Evolutionary conservation across 2,888 invertebrate species (phyloP).

Genomic region (Bruchidius siliquastri): DNA sequence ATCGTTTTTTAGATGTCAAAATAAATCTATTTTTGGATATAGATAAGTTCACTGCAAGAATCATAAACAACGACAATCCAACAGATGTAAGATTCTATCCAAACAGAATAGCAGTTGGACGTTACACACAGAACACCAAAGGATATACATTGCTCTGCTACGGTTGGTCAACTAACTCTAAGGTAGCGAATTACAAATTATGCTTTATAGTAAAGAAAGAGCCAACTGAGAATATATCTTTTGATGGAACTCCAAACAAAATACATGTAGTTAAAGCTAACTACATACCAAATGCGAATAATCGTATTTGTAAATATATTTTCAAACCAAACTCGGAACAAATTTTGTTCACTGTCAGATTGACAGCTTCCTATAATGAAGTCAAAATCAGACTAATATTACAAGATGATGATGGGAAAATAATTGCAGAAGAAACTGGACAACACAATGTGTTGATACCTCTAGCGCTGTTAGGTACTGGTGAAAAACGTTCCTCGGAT

Average conservation of each 20-base stretch:
- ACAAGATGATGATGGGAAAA: constrained; percentile 15
- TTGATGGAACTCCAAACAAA: constrained; percentile 6
- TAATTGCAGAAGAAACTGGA: background rate
- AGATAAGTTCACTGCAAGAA: constrained; percentile 30
- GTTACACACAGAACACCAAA: background rate
- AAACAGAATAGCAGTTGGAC: background rate
- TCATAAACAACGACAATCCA: constrained; percentile 39
- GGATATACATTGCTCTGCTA: constrained; percentile 42
- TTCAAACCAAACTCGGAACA: constrained; percentile 7
- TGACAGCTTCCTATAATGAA: constrained; percentile 16
- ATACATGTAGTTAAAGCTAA: constrained; percentile 13
- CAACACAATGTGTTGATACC: constrained; percentile 6
- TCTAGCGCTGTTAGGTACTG: background rate
- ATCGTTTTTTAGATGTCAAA: constrained; percentile 23
- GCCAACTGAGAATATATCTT: constrained; percentile 9
- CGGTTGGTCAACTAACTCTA: constrained; percentile 29
- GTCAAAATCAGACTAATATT: constrained; percentile 20
- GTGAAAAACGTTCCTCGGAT: background rate
- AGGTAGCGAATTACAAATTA: constrained; percentile 31
- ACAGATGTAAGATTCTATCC: constrained; percentile 26
- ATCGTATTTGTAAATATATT: constrained; percentile 15
- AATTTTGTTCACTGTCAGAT: constrained; percentile 16
- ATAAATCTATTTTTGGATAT: constrained; percentile 33
- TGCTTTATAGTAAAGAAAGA: constrained; percentile 16
- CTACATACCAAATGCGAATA: constrained; percentile 24